A percentile compares a stretch with the other conserved stretches of the same genome.
phyloP scores from a whole-genome alignment of 2,113 vertebrate genomes.

The Mirza zaza region DNA sequence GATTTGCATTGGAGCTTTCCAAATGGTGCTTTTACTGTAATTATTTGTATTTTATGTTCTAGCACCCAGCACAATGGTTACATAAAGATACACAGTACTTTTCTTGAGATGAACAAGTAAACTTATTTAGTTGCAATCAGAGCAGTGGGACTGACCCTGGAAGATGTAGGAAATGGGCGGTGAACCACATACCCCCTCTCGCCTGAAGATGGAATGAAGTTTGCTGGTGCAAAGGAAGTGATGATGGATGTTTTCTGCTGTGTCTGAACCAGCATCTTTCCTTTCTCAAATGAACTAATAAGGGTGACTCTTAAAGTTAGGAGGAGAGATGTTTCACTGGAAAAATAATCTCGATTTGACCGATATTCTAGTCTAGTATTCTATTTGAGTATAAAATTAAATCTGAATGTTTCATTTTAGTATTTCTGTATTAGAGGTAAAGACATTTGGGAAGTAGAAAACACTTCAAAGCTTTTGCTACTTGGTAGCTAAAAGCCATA shows the following conservation, averaged over 20 bases:
- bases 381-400: background rate
- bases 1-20: background rate
- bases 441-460: background rate
- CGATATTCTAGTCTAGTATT: background rate
- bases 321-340: background rate
- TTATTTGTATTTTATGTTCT: background rate
- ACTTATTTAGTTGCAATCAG: background rate
- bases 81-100: background rate
- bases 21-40: background rate
- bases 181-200: fast-evolving
- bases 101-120: background rate
- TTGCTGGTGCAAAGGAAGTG: background rate
- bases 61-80: background rate
- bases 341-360: slow-evolving; percentile 6
- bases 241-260: background rate
- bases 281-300: background rate
- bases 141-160: background rate
- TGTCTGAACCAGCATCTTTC: background rate
- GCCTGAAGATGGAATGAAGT: background rate
- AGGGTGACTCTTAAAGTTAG: background rate
- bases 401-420: background rate
- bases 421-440: background rate
- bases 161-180: background rate
- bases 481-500: slow-evolving; percentile 55
- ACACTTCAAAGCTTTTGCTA: slow-evolving; percentile 52